Evolutionary conservation across 2,888 invertebrate species (phyloP).

Genomic region (Meghimatium bilineatum): DNA sequence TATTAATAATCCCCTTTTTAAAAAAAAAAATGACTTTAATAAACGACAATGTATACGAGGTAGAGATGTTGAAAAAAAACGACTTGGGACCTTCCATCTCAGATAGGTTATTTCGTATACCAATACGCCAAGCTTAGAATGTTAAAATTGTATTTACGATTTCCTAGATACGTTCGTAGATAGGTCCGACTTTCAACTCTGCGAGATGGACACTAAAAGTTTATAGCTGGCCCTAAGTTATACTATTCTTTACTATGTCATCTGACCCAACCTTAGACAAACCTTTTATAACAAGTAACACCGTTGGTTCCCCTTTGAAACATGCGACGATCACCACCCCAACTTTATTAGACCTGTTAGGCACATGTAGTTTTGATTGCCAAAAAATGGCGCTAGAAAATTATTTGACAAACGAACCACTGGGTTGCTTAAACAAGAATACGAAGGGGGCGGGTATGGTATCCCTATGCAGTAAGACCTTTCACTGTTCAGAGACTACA

Average conservation of each 20-base stretch:
- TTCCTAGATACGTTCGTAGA: not conserved
- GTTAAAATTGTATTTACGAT: slow-evolving; percentile 6
- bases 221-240: too few species aligned
- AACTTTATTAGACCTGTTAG: not conserved
- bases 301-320: not conserved
- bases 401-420: not conserved
- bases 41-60: too few species aligned
- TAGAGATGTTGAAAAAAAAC: too few species aligned
- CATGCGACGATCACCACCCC: not conserved
- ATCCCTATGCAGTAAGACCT: not conserved
- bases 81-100: too few species aligned
- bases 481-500: not conserved
- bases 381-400: not conserved
- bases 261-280: not conserved
- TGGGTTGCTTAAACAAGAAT: not conserved
- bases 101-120: too few species aligned
- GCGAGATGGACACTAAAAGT: not conserved
- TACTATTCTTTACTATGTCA: too few species aligned
- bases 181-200: not conserved
- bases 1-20: too few species aligned
- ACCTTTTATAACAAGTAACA: not conserved
- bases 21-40: too few species aligned
- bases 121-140: not conserved
- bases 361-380: not conserved
- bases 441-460: not conserved